Evolutionary conservation across 2,888 invertebrate genomes (phyloP), one percentile per base, ranked within the genome.

Genomic region (Arctia plantaginis): DNA sequence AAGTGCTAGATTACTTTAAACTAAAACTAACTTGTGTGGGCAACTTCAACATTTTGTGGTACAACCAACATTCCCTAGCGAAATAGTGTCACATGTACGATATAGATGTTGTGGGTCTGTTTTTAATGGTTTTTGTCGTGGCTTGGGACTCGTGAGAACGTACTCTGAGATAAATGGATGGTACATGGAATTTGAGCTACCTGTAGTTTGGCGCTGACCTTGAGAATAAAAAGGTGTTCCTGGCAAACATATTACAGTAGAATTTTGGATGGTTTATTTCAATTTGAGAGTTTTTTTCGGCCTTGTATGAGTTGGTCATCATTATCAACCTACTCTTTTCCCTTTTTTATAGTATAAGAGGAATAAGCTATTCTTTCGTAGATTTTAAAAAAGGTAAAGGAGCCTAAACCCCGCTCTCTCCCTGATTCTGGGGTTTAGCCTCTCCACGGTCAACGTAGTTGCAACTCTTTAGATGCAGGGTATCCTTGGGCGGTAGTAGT

Each of bases 1-100:
- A 66, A 66, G 66, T 66, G 41, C n/a, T n/a, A 66, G 41, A 66
- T 66, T 66, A 66, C 66, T 66, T 66, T 41, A 66, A 66, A 66
- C 39, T 66, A 66, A 66, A 66, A 27, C 41, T n/a, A 41, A 41
- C 66, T 39, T 66, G 66, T 27, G 15, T 13, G 66, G n/a, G 66
- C 23, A 66, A 66, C 66, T 66, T 41, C n/a, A n/a, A 41, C 66
- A 66, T 66, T 66, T 66, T 39, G 39, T 39, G 66, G 66, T 41
- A 18, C 4, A 15, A 39, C n/a, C 13, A 66, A 41, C n/a, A 66
- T 41, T 66, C 66, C 66, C 66, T 39, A 41, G 66, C 41, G 66
- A 41, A 41, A 66, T 35, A 39, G 41, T 66, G 39, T 41, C 66
- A 39, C 35, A 41, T 66, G 66, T 66, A 66, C 30, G 27, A 62